These are phyloP conservation scores for Agrenia bidenticulata DNA, from an alignment of 2,888 invertebrate species.

Conservation along the genomic window DNA sequence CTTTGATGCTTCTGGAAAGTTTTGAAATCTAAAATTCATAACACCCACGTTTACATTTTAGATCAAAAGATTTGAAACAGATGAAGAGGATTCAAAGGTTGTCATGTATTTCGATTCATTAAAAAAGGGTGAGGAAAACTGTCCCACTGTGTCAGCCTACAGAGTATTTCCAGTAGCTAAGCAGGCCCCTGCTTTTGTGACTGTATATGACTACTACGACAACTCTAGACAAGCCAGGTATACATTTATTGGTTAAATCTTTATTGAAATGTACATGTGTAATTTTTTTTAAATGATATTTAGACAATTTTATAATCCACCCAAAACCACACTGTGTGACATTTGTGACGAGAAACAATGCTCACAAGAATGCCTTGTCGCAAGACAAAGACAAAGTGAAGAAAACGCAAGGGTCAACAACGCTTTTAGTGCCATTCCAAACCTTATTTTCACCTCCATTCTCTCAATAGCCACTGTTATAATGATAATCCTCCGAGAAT, in stretches of 20 bases:
- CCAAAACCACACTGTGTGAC: conserved; percentile 72
- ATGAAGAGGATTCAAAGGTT: conserved; percentile 55
- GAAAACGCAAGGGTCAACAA: conserved; percentile 37
- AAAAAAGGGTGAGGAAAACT: conserved; percentile 64
- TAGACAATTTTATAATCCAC: conserved; percentile 69
- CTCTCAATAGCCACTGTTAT: conserved; percentile 7
- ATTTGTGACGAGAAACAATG: conserved; percentile 70
- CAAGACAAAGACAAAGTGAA: conserved; percentile 43
- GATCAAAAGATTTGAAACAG: conserved; percentile 50
- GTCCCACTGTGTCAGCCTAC: conserved; percentile 80
- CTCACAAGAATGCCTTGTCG: conserved; percentile 51
- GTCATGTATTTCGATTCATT: conserved; percentile 69
- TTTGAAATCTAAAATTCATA: background rate
- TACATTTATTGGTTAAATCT: too few species aligned
- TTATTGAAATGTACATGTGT: conserved; percentile 3
- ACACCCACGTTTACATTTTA: conserved; percentile 18
- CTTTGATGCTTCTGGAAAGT: too few species aligned
- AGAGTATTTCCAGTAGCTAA: conserved; percentile 80
- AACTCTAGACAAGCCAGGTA: conserved; percentile 57
- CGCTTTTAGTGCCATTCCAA: conserved; percentile 47
- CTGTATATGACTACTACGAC: conserved; percentile 88
- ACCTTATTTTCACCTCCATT: conserved; percentile 14
- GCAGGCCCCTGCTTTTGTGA: conserved; percentile 81
- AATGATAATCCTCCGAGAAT: conserved; percentile 6
- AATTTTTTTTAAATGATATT: background rate